Conservation (phyloP, 35 echinoderm and acorn worm genomes). For the Heliocidaris tuberculata region DNA sequence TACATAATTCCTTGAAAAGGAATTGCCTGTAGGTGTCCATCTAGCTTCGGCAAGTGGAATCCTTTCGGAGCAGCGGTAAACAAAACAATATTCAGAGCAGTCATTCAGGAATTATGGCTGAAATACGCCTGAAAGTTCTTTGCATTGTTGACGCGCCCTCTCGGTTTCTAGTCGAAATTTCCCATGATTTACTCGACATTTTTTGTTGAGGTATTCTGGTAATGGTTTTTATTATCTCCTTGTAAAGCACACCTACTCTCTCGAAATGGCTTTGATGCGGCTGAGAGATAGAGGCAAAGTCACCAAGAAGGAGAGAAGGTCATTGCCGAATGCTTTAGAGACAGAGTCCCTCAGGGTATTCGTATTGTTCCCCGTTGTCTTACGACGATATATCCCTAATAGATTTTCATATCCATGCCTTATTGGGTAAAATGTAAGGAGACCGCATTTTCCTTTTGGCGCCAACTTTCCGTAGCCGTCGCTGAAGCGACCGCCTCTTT, state of each 20-base stretch:
- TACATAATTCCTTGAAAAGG: background rate
- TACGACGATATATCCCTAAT: background rate
- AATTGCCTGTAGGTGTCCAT: background rate
- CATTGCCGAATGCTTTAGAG: background rate
- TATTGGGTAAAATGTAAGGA: background rate
- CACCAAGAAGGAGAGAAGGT: background rate
- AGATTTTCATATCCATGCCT: conserved; percentile 8
- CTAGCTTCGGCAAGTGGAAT: background rate
- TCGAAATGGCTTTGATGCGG: background rate
- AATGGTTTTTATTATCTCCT: background rate
- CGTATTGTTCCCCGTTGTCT: background rate
- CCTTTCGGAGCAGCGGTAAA: background rate
- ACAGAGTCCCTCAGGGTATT: background rate
- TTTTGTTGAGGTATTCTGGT: background rate
- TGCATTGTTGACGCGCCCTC: background rate
- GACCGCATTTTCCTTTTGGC: background rate
- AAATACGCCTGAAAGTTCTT: background rate
- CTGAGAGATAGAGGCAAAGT: background rate
- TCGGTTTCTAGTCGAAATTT: background rate
- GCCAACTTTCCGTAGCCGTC: background rate
- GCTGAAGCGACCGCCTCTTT: background rate
- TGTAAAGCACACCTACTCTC: background rate
- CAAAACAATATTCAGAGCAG: background rate
- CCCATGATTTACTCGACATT: background rate
- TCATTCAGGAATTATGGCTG: background rate